Conservation (phyloP, 2,888 invertebrate species). For the Melieria crassipennis region DNA sequence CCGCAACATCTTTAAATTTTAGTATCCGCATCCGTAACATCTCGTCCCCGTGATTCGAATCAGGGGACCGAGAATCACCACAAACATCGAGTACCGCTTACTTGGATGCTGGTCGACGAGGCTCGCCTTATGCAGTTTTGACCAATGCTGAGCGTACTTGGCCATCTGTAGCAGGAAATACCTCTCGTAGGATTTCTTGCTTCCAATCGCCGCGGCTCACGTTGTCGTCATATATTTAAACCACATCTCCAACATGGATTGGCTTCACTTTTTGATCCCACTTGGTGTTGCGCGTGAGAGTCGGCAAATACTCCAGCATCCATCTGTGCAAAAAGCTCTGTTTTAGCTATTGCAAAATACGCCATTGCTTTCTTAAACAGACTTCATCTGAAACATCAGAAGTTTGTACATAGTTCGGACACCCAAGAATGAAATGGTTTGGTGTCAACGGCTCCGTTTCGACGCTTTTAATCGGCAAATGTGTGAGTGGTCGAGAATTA, state of each 20-base stretch:
- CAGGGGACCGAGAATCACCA: slow-evolving; percentile 13
- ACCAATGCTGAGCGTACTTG: slow-evolving; percentile 15
- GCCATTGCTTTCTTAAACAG: no score
- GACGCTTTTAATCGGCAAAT: slow-evolving; percentile 34
- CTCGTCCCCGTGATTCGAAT: slow-evolving; percentile 14
- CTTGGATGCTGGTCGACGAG: slow-evolving; percentile 28
- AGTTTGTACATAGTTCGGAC: slow-evolving; percentile 35
- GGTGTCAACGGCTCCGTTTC: no score
- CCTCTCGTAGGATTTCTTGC: neutral
- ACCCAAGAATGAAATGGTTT: slow-evolving; percentile 35
- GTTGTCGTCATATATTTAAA: neutral
- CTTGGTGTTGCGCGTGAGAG: slow-evolving; percentile 22
- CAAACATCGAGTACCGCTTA: slow-evolving; percentile 25
- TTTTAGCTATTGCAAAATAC: no score
- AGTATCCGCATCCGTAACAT: neutral
- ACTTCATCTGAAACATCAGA: slow-evolving; percentile 23
- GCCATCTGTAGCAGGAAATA: slow-evolving; percentile 5
- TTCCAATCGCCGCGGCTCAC: slow-evolving; percentile 1
- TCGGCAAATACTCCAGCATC: slow-evolving; percentile 25
- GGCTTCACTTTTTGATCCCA: slow-evolving; percentile 18
- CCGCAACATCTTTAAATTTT: no score
- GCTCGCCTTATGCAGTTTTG: slow-evolving; percentile 17
- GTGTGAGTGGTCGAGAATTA: slow-evolving; percentile 39
- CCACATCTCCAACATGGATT: slow-evolving; percentile 22
- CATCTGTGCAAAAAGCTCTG: slow-evolving; percentile 29